A percentile compares a stretch with the other conserved stretches of the same genome.
Evolutionary conservation across 2,797 vertebrate genomes (phyloP).

Genomic region (Spinibarbus caldwelli): DNA sequence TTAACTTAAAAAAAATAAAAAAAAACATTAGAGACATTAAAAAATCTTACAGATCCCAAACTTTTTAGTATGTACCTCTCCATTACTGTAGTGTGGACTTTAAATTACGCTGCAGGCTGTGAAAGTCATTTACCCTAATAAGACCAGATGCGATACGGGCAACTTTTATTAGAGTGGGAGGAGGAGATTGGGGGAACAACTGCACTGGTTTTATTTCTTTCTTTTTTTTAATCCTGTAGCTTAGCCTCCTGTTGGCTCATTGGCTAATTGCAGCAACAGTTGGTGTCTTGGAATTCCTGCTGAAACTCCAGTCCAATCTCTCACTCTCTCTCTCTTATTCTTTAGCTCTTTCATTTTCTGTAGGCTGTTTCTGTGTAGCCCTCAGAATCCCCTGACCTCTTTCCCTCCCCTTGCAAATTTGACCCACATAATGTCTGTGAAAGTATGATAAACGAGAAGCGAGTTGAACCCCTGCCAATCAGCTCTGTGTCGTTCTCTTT

Average conservation of each 20-base stretch:
- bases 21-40: no score
- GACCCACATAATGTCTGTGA: conserved; percentile 80
- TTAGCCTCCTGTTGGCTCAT: conserved; percentile 48
- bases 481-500: conserved; percentile 47
- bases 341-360: conserved; percentile 41
- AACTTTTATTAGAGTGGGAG: conserved; percentile 54
- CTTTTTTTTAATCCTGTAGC: conserved; percentile 60
- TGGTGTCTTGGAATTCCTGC: conserved; percentile 39
- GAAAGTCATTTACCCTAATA: conserved; percentile 63
- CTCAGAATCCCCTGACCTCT: conserved; percentile 58
- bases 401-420: conserved; percentile 71
- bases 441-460: conserved; percentile 75
- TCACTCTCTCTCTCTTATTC: conserved; percentile 5
- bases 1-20: not conserved
- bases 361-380: conserved; percentile 63
- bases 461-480: conserved; percentile 73
- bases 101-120: conserved; percentile 61
- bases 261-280: conserved; percentile 48
- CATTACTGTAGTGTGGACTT: conserved; percentile 43
- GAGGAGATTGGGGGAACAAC: conserved; percentile 49
- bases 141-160: conserved; percentile 41
- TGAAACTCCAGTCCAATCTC: conserved; percentile 7
- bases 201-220: conserved; percentile 42
- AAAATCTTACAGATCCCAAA: no score
- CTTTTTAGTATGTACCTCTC: not conserved